Base-by-base conservation (phyloP, 2,113 vertebrate genomes). In the Grantiella picta region DNA sequence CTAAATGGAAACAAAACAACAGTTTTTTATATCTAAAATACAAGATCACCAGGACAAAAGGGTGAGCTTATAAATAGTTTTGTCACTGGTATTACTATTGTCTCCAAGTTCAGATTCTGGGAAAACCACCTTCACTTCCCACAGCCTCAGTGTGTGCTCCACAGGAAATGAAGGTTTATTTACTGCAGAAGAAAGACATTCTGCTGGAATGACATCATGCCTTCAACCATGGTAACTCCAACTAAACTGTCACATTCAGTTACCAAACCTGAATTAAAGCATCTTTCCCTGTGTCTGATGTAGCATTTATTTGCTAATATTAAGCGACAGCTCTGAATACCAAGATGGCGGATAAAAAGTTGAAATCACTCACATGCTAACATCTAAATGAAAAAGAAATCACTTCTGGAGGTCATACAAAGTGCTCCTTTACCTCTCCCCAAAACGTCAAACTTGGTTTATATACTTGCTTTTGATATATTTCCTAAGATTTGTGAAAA, bases 231-330 rank as follows among this genome's bases (percentile, higher is more conserved):
- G 31, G 27, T 42, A 72, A 89, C 82, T 93, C 44, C 59, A 81
- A 79, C 78, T 73, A 36, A 95, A 80, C 80, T 94, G 86, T 80
- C 93, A 92, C 57, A 92, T 80, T 73, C 63, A 61, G 68, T 87
- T 86, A 97, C 45, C 61, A 81, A 87, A 90, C n/a, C 64, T 84
- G 59, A 94, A 92, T 76, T 56, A 77, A 23, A 85, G 45, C 63
- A 81, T 59, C 73, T 94, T 87, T 75, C 78, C 47, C 54, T 53
- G 36, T 24, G 57, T 86, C 93, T 83, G 61, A 52, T 65, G 49
- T 73, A 73, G 47, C 40, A 35, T 38, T 78, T 78, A 78, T 92
- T 89, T 78, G 53, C 63, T 86, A 91, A 90, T 79, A 85, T 23
- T 68, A 94, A 91, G 49, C 1, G 2, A 94, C 83, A 95, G 87